Evolutionary conservation across 2,888 invertebrate species (phyloP).

Genomic region (Chrysina gloriosa): DNA sequence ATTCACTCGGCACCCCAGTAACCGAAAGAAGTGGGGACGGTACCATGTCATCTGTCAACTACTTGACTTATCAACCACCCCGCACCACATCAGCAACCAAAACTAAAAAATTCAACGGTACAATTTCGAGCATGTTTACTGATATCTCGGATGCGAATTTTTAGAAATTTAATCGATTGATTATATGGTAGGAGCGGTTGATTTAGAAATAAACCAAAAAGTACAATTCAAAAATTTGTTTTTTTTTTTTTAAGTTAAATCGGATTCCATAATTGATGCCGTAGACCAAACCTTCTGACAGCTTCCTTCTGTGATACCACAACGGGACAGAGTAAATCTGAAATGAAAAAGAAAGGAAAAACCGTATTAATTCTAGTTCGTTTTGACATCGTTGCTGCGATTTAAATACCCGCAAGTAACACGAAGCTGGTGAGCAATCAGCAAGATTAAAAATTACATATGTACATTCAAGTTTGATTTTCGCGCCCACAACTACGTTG

Average conservation of each 20-base stretch:
- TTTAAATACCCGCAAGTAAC: too few species aligned
- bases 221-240: constrained; percentile 49
- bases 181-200: constrained; percentile 31
- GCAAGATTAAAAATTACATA: not conserved
- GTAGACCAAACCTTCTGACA: constrained; percentile 60
- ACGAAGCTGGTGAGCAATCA: too few species aligned
- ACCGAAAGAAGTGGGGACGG: constrained; percentile 56
- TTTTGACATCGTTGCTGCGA: not conserved
- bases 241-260: constrained; percentile 53
- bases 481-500: too few species aligned
- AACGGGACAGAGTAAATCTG: constrained; percentile 60
- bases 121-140: constrained; percentile 2
- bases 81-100: constrained; percentile 32
- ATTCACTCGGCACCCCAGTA: constrained; percentile 60
- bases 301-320: constrained; percentile 58
- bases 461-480: too few species aligned
- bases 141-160: constrained; percentile 8
- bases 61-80: constrained; percentile 36
- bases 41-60: constrained; percentile 56
- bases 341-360: constrained; percentile 45
- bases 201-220: constrained; percentile 45
- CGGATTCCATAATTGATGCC: constrained; percentile 61
- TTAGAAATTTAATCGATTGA: constrained; percentile 39
- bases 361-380: not conserved
- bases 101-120: constrained; percentile 28